A percentile compares a stretch with the other conserved stretches of the same genome.
phyloP scores from a whole-genome alignment of 2,888 invertebrate genomes.

The Himalopsyche japonica region DNA sequence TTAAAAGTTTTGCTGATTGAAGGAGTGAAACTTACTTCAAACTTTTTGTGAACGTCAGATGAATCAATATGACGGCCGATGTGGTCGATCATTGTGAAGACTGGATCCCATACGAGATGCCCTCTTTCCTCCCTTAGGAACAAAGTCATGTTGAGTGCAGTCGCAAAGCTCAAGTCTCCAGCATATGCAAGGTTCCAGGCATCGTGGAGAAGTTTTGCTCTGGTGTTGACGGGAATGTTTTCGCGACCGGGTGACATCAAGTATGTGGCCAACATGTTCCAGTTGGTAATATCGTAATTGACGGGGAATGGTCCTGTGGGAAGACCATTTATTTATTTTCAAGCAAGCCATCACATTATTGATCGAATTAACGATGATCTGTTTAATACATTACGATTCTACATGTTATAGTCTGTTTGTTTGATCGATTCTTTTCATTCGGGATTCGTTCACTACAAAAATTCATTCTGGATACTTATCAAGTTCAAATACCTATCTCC shows the following conservation, averaged over 20 bases:
- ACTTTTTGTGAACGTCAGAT: conserved; percentile 68
- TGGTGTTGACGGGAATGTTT: conserved; percentile 70
- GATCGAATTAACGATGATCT: no score
- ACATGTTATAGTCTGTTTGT: no score
- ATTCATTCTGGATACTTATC: no score
- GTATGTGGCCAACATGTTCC: conserved; percentile 72
- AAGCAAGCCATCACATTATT: no score
- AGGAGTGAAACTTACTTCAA: conserved; percentile 62
- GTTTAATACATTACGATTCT: no score
- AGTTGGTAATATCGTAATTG: conserved; percentile 77
- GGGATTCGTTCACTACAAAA: no score
- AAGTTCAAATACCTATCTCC: conserved; percentile 70
- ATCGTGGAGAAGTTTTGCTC: conserved; percentile 76
- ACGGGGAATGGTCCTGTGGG: conserved; percentile 78
- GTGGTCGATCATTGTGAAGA: conserved; percentile 82
- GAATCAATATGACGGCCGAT: conserved; percentile 74
- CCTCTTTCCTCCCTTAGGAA: conserved; percentile 74
- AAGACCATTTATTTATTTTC: not conserved
- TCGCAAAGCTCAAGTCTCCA: conserved; percentile 74
- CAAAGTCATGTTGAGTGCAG: conserved; percentile 78
- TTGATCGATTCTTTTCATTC: no score
- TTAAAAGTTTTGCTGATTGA: no score
- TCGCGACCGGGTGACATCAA: conserved; percentile 60
- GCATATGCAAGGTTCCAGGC: conserved; percentile 80
- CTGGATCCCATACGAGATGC: conserved; percentile 80